A percentile compares a stretch with the other conserved stretches of the same genome.
phyloP scores from a whole-genome alignment of 2,888 invertebrate species.

The Stenurella melanura region DNA sequence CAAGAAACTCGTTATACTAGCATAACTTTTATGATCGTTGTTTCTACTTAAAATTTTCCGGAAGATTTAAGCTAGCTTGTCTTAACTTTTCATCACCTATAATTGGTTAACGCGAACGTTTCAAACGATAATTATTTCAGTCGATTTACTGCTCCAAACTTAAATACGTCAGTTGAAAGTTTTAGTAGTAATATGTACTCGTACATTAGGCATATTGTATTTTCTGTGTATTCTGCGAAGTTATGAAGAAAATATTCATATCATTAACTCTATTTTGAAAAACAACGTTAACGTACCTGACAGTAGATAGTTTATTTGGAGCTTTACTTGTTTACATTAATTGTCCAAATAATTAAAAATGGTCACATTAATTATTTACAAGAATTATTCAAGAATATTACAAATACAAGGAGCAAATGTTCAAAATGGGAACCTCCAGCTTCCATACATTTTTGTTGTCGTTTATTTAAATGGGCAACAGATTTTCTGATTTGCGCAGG shows the following conservation, averaged over 20 bases:
- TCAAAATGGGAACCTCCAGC: no score
- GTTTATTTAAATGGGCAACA: no score
- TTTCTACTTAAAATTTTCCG: constrained; percentile 59
- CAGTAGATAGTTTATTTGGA: no score
- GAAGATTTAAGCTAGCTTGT: constrained; percentile 56
- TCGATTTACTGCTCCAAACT: constrained; percentile 60
- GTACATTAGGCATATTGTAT: not conserved
- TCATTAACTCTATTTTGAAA: no score
- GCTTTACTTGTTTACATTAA: no score
- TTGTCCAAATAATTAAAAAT: no score
- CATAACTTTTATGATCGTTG: constrained; percentile 37
- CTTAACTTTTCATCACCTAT: constrained; percentile 60
- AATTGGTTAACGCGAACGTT: constrained; percentile 61
- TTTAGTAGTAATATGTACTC: constrained; percentile 46
- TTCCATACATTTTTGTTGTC: no score
- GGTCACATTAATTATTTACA: no score
- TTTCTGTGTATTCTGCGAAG: not conserved
- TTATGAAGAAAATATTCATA: not conserved
- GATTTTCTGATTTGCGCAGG: no score
- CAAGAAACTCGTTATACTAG: constrained; percentile 50
- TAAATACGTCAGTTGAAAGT: constrained; percentile 58
- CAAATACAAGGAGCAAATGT: no score
- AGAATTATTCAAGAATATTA: no score
- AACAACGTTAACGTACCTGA: no score
- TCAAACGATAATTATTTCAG: constrained; percentile 62